Percentiles rank a stretch among this genome's conserved stretches.
Evolutionary conservation across 2,888 invertebrate species (phyloP).

Genomic region (Apamea monoglypha): DNA sequence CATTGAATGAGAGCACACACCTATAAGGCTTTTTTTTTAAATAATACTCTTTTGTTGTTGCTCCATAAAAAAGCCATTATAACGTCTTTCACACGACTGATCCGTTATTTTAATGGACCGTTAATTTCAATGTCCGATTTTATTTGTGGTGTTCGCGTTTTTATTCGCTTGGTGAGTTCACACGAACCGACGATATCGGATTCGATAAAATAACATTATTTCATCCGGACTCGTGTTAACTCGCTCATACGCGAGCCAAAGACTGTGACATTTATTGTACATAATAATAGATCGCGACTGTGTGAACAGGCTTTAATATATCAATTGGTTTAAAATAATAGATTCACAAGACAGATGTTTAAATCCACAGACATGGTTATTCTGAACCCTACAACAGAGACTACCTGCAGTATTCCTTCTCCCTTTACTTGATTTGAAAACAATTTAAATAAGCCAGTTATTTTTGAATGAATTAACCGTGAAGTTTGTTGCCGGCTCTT

Average conservation of each 20-base stretch:
- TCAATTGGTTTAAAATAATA: constrained; percentile 14
- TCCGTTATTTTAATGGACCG: constrained; percentile 11
- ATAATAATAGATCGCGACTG: constrained; percentile 2
- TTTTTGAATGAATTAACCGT: neutral
- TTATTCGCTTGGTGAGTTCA: constrained; percentile 17
- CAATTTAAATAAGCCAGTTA: neutral
- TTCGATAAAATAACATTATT: constrained; percentile 32
- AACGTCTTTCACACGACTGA: neutral
- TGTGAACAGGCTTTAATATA: constrained; percentile 6
- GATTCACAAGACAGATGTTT: neutral
- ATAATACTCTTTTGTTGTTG: neutral
- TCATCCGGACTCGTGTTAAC: constrained; percentile 3
- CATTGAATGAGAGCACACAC: neutral
- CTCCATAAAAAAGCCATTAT: neutral
- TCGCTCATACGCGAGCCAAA: constrained; percentile 10
- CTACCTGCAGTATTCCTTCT: neutral
- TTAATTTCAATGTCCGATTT: constrained; percentile 32
- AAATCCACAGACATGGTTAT: neutral
- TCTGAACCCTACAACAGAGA: neutral
- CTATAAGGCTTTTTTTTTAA: too few relatives aligned
- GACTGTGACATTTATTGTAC: constrained; percentile 2
- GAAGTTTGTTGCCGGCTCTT: neutral
- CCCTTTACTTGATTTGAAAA: neutral
- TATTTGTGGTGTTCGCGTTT: constrained; percentile 17
- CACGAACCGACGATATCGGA: constrained; percentile 3